phyloP scores from a whole-genome alignment of 53 echinoderm and acorn worm genomes.

The Pentamera pediparva region DNA sequence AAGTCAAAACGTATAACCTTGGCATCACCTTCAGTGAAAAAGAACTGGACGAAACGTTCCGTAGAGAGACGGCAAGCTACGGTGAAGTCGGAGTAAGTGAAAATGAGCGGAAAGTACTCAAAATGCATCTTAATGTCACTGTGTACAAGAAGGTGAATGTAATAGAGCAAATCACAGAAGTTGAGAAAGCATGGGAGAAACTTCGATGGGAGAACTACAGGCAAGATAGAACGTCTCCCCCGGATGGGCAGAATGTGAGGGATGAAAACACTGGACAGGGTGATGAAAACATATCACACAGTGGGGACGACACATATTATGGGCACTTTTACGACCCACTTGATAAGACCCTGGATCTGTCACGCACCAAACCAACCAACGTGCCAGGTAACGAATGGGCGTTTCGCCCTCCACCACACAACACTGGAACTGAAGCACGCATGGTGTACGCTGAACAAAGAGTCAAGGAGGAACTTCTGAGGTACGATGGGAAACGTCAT shows the following conservation, averaged over 20 bases:
- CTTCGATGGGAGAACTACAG: not conserved
- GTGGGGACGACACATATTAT: too few relatives aligned
- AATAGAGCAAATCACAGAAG: not conserved
- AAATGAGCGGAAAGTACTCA: not conserved
- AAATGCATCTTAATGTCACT: not conserved
- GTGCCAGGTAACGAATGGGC: slow-evolving; percentile 9
- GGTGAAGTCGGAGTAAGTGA: not conserved
- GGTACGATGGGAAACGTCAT: not conserved
- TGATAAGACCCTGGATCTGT: not conserved
- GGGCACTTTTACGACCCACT: not conserved
- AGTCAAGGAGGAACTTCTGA: not conserved
- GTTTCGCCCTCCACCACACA: not conserved
- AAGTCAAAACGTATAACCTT: not conserved
- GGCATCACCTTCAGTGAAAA: not conserved
- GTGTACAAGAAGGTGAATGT: not conserved
- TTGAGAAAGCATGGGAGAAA: slow-evolving; percentile 8
- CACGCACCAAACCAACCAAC: not conserved
- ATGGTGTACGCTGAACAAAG: slow-evolving; percentile 8
- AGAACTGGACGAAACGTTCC: too few relatives aligned
- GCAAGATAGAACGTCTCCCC: not conserved
- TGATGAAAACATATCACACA: not conserved
- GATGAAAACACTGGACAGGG: not conserved
- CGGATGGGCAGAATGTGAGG: not conserved
- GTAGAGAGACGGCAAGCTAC: too few relatives aligned
- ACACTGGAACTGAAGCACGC: not conserved